Base-by-base conservation (phyloP, 2,113 vertebrate genomes). In the Mesembrinibis cayennensis region DNA sequence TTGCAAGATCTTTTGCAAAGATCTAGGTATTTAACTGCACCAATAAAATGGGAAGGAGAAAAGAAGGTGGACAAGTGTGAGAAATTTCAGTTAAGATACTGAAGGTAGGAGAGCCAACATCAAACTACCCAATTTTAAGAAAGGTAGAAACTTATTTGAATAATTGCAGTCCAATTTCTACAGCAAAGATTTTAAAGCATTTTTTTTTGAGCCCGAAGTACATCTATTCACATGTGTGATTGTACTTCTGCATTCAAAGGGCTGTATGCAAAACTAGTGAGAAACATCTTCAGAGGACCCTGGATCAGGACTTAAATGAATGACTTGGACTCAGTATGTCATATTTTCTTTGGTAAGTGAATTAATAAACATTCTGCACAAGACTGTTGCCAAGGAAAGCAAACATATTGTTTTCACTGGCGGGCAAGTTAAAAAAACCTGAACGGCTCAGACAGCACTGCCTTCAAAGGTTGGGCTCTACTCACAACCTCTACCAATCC, bases 281-380 rank as follows among this genome's bases (percentile, higher is more conserved):
- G 65, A 91, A 85, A 44, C 20, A 36, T 8, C 49, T 53, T 87
- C 52, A 93, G 70, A 84, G 21, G 34, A 74, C 30, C 19, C 70
- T 84, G 69, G 59, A 92, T 58, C 32, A 38, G 29, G 59, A 58
- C 72, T 83, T 74, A 62, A 91, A 66, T 11, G 59, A 96, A 89
- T 47, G 22, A 65, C 86, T 91, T 56, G 42, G 70, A 69, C 70
- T 85, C 58, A 76, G 36, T 34, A 66, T 1, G 6, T 58, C 61
- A 81, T 93, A 13, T 92, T 95, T 96, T 56, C 73, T 93, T 95
- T 93, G 52, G 83, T 91, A 91, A 95, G 77, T 65, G 73, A 94
- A 89, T 91, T 87, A 96, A 21, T 90, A 92, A 95, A 27, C 4
- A 8, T 44, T 87, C 77, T 84, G 86, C 6, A 2, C 1, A 1